These are phyloP conservation scores for Saturnia japonica DNA, from an alignment of 2,888 invertebrate species.

Conservation along the genomic window DNA sequence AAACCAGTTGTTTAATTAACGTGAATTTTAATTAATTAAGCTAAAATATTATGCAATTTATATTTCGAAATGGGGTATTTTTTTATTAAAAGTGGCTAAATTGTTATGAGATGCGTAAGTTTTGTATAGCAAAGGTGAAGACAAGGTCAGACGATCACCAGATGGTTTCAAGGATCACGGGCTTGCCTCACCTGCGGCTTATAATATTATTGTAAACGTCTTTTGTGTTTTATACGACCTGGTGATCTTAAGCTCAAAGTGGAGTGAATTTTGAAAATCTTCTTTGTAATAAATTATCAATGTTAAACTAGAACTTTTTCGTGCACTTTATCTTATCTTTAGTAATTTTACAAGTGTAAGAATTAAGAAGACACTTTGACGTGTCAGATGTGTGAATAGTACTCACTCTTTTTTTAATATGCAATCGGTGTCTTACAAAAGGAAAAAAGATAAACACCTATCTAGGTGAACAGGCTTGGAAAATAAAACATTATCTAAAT, in stretches of 20 bases:
- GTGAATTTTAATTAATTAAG: neutral
- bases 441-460: too few species aligned
- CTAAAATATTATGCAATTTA: neutral
- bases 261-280: neutral
- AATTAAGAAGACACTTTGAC: too few species aligned
- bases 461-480: too few species aligned
- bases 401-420: too few species aligned
- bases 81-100: neutral
- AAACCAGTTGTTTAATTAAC: neutral
- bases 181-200: constrained; percentile 10
- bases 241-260: neutral
- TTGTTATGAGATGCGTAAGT: constrained; percentile 24
- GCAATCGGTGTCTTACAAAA: too few species aligned
- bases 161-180: constrained; percentile 12
- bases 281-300: neutral
- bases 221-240: neutral
- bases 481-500: too few species aligned
- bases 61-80: neutral
- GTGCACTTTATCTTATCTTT: neutral
- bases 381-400: too few species aligned
- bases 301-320: neutral
- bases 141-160: constrained; percentile 26
- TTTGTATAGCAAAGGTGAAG: constrained; percentile 33
- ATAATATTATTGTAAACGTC: constrained; percentile 14
- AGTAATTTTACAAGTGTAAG: too few species aligned